These are phyloP conservation scores for Aramus guarauna DNA, from an alignment of 2,113 vertebrate genomes.

Conservation along the genomic window DNA sequence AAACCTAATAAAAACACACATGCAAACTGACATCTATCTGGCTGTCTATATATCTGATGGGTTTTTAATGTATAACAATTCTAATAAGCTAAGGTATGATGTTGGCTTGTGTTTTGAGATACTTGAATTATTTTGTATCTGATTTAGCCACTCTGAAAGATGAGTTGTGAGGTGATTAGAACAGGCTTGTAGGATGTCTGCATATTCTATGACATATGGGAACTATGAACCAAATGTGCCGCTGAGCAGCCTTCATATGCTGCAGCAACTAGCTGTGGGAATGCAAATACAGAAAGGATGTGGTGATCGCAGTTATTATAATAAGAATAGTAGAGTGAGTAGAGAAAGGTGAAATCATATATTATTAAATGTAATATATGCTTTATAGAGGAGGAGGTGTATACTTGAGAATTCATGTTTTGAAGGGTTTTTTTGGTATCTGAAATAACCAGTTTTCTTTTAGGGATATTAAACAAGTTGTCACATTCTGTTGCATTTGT, in stretches of 20 bases:
- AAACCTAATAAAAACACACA: not conserved
- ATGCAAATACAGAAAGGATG: not conserved
- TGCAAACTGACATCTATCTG: not conserved
- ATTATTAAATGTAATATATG: not conserved
- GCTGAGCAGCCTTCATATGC: not conserved
- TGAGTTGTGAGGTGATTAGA: not conserved
- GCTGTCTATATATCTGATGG: not conserved
- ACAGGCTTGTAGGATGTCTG: not conserved
- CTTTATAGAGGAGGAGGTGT: not conserved
- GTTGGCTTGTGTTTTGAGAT: not conserved
- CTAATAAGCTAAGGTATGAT: not conserved
- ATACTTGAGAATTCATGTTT: conserved; percentile 7
- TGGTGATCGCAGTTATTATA: not conserved
- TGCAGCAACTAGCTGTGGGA: not conserved
- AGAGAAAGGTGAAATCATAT: not conserved
- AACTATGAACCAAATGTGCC: not conserved
- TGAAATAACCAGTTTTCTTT: conserved; percentile 21
- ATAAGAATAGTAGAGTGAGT: not conserved
- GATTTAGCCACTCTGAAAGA: not conserved
- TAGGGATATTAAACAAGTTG: not conserved
- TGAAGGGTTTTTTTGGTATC: not conserved
- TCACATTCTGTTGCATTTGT: not conserved
- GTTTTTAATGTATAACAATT: not conserved
- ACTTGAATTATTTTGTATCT: not conserved
- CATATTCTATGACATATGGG: not conserved